Evolutionary conservation across 53 echinoderm and acorn worm genomes (phyloP).

Genomic region (Luidia sarsii): DNA sequence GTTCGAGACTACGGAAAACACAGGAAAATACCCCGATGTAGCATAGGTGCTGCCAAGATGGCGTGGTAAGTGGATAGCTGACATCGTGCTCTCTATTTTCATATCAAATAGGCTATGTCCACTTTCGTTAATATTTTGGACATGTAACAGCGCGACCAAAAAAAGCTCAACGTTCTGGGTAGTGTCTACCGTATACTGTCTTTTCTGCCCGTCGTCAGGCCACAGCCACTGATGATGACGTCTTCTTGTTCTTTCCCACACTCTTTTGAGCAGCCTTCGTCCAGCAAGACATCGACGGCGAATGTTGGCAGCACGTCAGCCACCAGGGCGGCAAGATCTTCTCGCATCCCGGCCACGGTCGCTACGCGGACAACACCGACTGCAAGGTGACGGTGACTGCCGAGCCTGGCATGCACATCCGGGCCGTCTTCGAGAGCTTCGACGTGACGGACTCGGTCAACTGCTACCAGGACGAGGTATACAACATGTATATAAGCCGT

Average conservation of each 20-base stretch:
- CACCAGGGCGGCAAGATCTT: slow-evolving; percentile 75
- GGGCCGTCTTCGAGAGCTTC: slow-evolving; percentile 78
- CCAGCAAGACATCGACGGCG: slow-evolving; percentile 55
- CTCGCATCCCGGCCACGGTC: slow-evolving; percentile 75
- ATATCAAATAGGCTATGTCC: too few relatives aligned
- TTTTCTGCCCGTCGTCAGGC: too few relatives aligned
- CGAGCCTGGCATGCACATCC: slow-evolving; percentile 55
- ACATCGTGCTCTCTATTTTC: too few relatives aligned
- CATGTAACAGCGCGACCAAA: too few relatives aligned
- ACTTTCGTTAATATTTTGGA: too few relatives aligned
- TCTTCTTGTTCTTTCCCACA: neutral
- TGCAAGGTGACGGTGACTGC: slow-evolving; percentile 86
- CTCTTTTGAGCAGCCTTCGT: slow-evolving; percentile 52
- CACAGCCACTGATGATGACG: too few relatives aligned
- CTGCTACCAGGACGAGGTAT: slow-evolving; percentile 80
- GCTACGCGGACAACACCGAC: slow-evolving; percentile 84
- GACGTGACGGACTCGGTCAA: slow-evolving; percentile 86
- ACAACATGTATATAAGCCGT: too few relatives aligned
- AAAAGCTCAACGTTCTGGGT: neutral
- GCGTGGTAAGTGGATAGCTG: too few relatives aligned
- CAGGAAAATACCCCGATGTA: too few relatives aligned
- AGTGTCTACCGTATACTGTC: neutral
- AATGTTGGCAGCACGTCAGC: slow-evolving; percentile 78
- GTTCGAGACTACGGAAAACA: too few relatives aligned
- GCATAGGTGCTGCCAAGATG: too few relatives aligned